These are phyloP conservation scores for Melospiza georgiana DNA, from an alignment of 2,113 vertebrate genomes.

Conservation along the genomic window DNA sequence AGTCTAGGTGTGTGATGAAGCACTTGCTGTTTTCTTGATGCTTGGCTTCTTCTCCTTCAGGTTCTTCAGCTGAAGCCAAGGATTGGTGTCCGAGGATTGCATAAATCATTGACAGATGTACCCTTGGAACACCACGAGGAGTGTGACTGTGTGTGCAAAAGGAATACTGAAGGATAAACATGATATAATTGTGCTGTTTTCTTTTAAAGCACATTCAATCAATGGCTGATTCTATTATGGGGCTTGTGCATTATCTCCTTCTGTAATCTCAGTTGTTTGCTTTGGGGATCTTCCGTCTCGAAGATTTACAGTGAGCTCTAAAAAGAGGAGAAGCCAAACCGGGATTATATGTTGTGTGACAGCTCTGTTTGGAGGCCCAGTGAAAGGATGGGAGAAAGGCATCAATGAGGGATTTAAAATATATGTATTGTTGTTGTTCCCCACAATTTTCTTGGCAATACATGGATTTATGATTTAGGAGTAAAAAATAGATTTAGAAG, in stretches of 20 bases:
- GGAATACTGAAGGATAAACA: constrained; percentile 82
- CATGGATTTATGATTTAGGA: constrained; percentile 62
- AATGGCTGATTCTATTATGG: constrained; percentile 70
- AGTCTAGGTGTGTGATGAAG: neutral
- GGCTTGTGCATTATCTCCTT: constrained; percentile 71
- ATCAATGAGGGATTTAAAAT: constrained; percentile 59
- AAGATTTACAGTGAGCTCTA: constrained; percentile 65
- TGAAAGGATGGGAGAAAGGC: constrained; percentile 67
- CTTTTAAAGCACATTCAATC: constrained; percentile 62
- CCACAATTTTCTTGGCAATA: constrained; percentile 40
- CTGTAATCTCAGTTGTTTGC: constrained; percentile 78
- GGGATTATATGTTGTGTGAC: constrained; percentile 72
- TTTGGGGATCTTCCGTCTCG: constrained; percentile 71
- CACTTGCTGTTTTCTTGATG: constrained; percentile 15
- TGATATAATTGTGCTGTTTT: neutral
- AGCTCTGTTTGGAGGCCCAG: constrained; percentile 73
- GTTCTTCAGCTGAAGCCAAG: constrained; percentile 92
- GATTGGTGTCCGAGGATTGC: constrained; percentile 82
- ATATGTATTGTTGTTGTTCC: constrained; percentile 30
- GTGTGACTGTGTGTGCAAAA: constrained; percentile 91
- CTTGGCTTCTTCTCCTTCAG: constrained; percentile 68
- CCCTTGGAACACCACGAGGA: constrained; percentile 95
- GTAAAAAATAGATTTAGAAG: constrained; percentile 24
- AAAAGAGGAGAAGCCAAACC: constrained; percentile 67
- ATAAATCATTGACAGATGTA: constrained; percentile 93